Percentiles rank a stretch among this genome's conserved stretches.
These are phyloP conservation scores for Martes martes DNA, from an alignment of 2,113 vertebrate species.

Conservation along the genomic window DNA sequence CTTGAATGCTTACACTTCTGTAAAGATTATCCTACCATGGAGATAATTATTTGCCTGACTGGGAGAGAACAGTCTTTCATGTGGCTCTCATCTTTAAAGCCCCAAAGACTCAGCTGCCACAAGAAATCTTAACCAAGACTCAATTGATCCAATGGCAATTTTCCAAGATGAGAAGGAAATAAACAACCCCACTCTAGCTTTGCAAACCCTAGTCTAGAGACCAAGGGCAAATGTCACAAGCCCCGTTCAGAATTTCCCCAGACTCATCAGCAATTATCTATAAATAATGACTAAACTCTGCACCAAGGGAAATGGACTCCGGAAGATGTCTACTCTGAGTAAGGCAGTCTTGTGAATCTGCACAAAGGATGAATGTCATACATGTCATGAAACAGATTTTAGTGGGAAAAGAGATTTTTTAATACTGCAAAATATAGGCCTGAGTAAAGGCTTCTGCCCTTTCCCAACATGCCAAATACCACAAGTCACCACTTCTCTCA, in stretches of 20 bases:
- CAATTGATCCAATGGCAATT: background rate
- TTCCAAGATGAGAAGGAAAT: conserved; percentile 41
- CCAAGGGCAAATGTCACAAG: background rate
- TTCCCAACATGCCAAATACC: background rate
- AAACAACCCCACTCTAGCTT: conserved; percentile 12
- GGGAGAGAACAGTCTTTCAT: background rate
- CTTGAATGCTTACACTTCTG: background rate
- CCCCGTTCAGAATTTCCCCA: conserved; percentile 33
- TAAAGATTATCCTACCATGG: background rate
- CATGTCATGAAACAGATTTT: background rate
- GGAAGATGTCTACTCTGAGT: background rate
- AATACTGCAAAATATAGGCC: background rate
- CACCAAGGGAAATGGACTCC: background rate
- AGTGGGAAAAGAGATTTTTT: background rate
- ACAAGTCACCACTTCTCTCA: background rate
- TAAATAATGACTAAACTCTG: conserved; percentile 33
- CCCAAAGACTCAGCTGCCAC: background rate
- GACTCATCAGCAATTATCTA: background rate
- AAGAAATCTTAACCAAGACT: conserved; percentile 29
- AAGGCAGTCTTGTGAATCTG: background rate
- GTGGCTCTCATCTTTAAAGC: conserved; percentile 32
- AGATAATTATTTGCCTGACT: conserved; percentile 8
- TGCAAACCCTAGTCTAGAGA: background rate
- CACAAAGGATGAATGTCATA: background rate
- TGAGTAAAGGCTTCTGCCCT: background rate